A percentile compares a stretch with the other conserved stretches of the same genome.
These are phyloP conservation scores for Clarias batrachus DNA, from an alignment of 2,113 vertebrate species.

Conservation along the genomic window DNA sequence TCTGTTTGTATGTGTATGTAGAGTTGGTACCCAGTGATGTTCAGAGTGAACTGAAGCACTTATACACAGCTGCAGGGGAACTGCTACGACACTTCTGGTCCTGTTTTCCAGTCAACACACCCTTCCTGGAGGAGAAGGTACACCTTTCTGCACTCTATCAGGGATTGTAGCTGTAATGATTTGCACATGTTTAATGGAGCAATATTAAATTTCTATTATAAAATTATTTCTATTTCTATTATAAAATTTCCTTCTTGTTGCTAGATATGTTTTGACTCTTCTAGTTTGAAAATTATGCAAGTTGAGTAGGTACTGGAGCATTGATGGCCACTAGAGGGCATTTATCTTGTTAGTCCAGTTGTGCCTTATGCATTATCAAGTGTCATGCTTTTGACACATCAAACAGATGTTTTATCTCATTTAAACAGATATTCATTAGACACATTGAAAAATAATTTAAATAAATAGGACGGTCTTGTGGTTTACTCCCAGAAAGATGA, in stretches of 20 bases:
- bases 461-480: neutral
- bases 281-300: neutral
- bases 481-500: too few relatives aligned
- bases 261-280: neutral
- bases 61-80: slow-evolving; percentile 91
- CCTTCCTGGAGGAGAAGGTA: slow-evolving; percentile 98
- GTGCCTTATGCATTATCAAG: neutral
- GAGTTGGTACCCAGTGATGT: slow-evolving; percentile 94
- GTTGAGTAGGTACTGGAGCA: neutral
- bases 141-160: neutral
- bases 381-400: neutral
- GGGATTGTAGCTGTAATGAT: neutral
- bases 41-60: slow-evolving; percentile 91
- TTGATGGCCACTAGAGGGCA: slow-evolving; percentile 26
- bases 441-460: neutral
- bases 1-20: slow-evolving; percentile 55
- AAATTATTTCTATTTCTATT: too few relatives aligned
- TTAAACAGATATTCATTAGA: neutral
- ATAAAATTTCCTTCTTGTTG: neutral
- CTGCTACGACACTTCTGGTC: slow-evolving; percentile 97
- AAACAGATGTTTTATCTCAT: neutral
- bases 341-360: neutral
- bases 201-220: neutral
- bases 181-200: neutral
- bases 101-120: slow-evolving; percentile 94